Evolutionary conservation across 92 coral and sea anemone genomes (phyloP), one percentile per base, ranked within the genome.

Genomic region (Epizoanthus rinbou): DNA sequence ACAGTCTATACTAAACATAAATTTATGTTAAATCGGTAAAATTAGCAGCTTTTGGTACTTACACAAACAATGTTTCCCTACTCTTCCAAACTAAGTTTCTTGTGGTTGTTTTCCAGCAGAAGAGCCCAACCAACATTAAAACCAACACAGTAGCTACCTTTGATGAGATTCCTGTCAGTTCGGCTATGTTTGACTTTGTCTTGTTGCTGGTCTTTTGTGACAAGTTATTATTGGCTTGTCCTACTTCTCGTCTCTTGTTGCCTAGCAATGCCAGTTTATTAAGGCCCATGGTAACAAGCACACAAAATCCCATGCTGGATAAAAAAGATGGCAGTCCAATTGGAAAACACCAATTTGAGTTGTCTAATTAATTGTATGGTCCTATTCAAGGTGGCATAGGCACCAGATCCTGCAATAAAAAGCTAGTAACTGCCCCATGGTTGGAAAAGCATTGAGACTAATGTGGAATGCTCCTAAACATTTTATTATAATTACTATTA

Each of bases 261-360:
- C 83, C 66, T 4, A 58, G 4, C 10, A 84, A 81, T 0, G 87
- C 92, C 67, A 92, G 84, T 68, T 88, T 94, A 85, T 90, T 87
- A 71, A 90, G 69, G 22, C 94, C 98, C 22, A 69, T 69, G 14
- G 86, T 80, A 56, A 94, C 86, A 16, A 94, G 85, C 8, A 90
- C 67, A 74, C 98, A 94, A 76, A 92, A 94, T 3, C 98, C 98
- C 90, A 94, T 87, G 74, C 98, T 94, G 59, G 15, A 76, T 85
- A 56, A 25, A 9, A 70, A 22, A 58, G 21, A 41, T 24, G 25
- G 57, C 21, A 35, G 6, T 43, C 7, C 0, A 37, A 14, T 54
- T 19, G 39, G n/a, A 3, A 41, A 37, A 16, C 19, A 7, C 1
- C 23, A 21, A 5, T 19, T 18, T 28, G 0, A 28, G 31, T 28